Conservation (phyloP, 1,140 invertebrate genomes). For the Drosophila truncata region DNA sequence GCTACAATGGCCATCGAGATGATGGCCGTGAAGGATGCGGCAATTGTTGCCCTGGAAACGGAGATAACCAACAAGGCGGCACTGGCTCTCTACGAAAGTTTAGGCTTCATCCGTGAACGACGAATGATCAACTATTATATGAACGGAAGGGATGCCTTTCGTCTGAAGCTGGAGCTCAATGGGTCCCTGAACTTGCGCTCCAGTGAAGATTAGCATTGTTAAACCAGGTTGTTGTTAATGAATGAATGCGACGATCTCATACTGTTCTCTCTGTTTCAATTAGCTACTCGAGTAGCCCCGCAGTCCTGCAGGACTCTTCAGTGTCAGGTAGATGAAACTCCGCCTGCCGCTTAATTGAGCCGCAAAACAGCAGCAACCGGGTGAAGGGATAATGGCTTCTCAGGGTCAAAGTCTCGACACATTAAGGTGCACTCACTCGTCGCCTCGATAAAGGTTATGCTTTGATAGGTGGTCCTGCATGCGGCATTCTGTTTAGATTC, state of each 20-base stretch:
- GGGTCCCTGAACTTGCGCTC: constrained; percentile 74
- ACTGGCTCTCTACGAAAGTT: constrained; percentile 96
- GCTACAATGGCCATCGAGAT: constrained; percentile 91
- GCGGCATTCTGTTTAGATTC: constrained; percentile 3
- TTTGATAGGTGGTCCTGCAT: constrained; percentile 47
- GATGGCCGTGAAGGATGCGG: constrained; percentile 96
- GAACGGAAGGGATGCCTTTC: constrained; percentile 98
- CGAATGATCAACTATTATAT: constrained; percentile 98
- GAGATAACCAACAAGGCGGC: constrained; percentile 99
- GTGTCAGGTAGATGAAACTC: constrained; percentile 58
- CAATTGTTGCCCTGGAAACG: constrained; percentile 98
- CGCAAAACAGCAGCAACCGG: constrained; percentile 35
- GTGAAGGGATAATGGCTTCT: constrained; percentile 66
- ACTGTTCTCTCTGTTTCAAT: constrained; percentile 39
- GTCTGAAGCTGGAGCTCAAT: constrained; percentile 97
- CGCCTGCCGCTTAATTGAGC: constrained; percentile 61
- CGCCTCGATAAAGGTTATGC: constrained; percentile 54
- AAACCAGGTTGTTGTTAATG: not conserved
- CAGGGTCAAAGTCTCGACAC: constrained; percentile 60
- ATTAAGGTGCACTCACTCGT: constrained; percentile 60
- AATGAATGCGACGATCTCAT: constrained; percentile 8
- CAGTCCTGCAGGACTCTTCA: not conserved
- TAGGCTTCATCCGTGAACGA: constrained; percentile 99
- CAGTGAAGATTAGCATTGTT: constrained; percentile 6
- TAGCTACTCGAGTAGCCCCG: constrained; percentile 60